A percentile compares a stretch with the other conserved stretches of the same genome.
These are phyloP conservation scores for Magallana gigas DNA, from an alignment of 1,140 invertebrate genomes.

Conservation along the genomic window DNA sequence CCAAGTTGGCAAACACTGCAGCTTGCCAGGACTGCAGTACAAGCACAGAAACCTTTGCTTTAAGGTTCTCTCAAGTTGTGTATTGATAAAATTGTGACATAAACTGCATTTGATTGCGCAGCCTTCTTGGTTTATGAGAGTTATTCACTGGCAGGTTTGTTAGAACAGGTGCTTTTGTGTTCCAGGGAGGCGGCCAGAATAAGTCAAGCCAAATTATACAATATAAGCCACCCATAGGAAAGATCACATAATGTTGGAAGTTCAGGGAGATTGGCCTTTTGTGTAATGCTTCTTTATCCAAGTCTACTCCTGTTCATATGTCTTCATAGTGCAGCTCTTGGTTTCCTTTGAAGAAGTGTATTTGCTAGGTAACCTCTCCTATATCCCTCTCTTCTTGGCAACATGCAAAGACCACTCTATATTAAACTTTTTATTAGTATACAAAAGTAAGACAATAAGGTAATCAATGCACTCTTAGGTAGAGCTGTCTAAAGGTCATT, in stretches of 20 bases:
- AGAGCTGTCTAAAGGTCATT: too few species aligned
- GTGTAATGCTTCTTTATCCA: neutral
- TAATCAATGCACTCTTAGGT: too few species aligned
- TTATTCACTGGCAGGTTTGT: neutral
- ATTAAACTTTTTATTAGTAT: too few species aligned
- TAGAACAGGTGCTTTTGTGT: conserved; percentile 9
- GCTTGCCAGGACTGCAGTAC: neutral
- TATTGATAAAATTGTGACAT: conserved; percentile 35
- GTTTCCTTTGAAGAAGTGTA: too few species aligned
- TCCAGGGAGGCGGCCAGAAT: neutral
- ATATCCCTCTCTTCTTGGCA: too few species aligned
- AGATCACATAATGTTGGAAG: neutral
- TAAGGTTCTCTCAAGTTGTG: conserved; percentile 17
- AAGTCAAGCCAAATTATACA: neutral
- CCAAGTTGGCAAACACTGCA: conserved; percentile 11
- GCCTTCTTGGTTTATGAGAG: conserved; percentile 3
- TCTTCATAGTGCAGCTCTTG: too few species aligned
- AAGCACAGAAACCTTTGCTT: neutral
- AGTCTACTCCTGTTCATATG: neutral
- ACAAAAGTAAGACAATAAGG: too few species aligned
- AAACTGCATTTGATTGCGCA: conserved; percentile 20
- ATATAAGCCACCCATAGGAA: neutral
- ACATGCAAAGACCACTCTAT: too few species aligned
- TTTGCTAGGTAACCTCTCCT: too few species aligned
- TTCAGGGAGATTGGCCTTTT: neutral